Evolutionary conservation across 2,113 vertebrate genomes (phyloP).

Genomic region (Dicentrarchus labrax): DNA sequence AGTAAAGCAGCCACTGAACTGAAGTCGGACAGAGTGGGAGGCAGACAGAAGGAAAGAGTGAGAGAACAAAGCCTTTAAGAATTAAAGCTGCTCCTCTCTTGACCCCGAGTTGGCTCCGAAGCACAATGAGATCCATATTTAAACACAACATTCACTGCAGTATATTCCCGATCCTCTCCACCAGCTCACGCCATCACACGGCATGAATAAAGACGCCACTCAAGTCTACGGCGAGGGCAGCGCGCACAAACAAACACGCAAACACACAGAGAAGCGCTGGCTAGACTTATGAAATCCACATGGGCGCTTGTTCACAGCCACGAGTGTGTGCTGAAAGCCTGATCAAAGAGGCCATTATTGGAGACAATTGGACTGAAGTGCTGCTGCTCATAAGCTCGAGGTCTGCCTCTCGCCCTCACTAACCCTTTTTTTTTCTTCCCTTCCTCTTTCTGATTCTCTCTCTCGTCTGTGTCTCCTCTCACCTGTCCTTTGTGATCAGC

Average conservation of each 20-base stretch:
- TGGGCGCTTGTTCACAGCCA: not conserved
- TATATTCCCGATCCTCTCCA: conserved; percentile 31
- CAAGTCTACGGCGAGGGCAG: conserved; percentile 28
- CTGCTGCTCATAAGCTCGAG: not conserved
- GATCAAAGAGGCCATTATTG: conserved; percentile 74
- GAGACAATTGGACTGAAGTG: conserved; percentile 69
- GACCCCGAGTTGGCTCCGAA: conserved; percentile 43
- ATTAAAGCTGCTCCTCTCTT: conserved; percentile 56
- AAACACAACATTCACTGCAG: conserved; percentile 57
- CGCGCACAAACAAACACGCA: conserved; percentile 48
- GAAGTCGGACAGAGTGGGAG: conserved; percentile 7
- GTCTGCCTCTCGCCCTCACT: conserved; percentile 30
- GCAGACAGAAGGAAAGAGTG: conserved; percentile 9
- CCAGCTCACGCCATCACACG: conserved; percentile 44
- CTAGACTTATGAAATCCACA: conserved; percentile 11
- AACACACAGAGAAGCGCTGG: conserved; percentile 20
- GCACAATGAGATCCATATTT: conserved; percentile 73
- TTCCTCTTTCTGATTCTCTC: not conserved
- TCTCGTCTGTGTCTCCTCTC: conserved; percentile 30
- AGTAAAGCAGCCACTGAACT: not conserved
- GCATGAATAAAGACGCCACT: conserved; percentile 60
- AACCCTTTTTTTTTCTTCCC: not conserved
- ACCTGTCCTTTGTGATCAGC: conserved; percentile 38
- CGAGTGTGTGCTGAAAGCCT: conserved; percentile 25
- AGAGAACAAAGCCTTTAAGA: conserved; percentile 63